Base-by-base conservation (phyloP, 2,888 invertebrate species). In the Gasteruption jaculator region DNA sequence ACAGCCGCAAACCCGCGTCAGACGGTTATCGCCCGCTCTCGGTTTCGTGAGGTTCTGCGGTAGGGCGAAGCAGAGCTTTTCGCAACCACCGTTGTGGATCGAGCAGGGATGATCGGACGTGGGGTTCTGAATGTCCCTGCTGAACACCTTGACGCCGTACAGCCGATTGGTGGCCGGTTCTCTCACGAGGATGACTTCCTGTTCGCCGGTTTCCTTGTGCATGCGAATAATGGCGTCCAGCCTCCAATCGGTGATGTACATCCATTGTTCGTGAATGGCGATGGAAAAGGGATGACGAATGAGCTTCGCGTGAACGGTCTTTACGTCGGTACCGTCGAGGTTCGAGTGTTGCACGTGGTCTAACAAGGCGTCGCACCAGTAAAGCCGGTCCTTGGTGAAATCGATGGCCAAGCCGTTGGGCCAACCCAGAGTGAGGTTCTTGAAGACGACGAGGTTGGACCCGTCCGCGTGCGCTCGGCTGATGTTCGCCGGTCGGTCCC, bases 231-330 rank as follows among this genome's bases (percentile, higher is more conserved):
- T 94, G 0, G 95, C 93, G 67, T 96, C 95, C 32, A 95, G 72
- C 33, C 96, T 77, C 93, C 97, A 97, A 69, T 99, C 96, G 0
- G 96, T 94, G 32, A 95, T 93, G 70, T 94, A 99, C 81, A 97
- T 87, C 76, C 86, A 91, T 16, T 92, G 87, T 50, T 82, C 80
- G 66, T 90, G 83, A 45, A 95, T 88, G 1, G 92, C 91, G 30
- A 96, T 89, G 4, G 87, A 93, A 74, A 92, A 92, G 0, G 92
- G 93, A 76, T 91, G 92, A 38, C 86, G 78, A 38, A 91, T 92
- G 7, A 92, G 73, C 35, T 86, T 76, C 0, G 92, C 92, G 58
- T 85, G 87, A 0, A 96, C 86, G 0, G 93, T 95, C 57, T 83
- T 84, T 0, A 95, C 87, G 65, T 95, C 92, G 1, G 82, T 83